phyloP scores from a whole-genome alignment of 2,888 invertebrate genomes.

The Hypomecis atomaria region DNA sequence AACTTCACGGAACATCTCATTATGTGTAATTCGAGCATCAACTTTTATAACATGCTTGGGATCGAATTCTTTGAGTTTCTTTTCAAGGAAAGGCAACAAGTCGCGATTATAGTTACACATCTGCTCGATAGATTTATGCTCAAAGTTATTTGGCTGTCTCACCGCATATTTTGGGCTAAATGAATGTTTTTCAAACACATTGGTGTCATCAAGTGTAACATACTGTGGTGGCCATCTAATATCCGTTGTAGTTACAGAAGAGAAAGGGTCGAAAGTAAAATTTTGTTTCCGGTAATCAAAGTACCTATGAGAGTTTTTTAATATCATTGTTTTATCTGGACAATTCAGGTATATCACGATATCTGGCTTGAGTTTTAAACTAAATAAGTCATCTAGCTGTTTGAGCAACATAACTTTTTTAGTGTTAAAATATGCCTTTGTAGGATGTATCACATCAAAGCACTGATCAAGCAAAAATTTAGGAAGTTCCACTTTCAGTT shows the following conservation, averaged over 20 bases:
- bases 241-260: conserved; percentile 47
- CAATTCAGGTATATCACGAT: conserved; percentile 84
- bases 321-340: conserved; percentile 80
- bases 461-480: conserved; percentile 67
- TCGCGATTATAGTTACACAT: conserved; percentile 78
- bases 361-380: conserved; percentile 68
- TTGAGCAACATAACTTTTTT: conserved; percentile 58
- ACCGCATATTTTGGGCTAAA: conserved; percentile 77
- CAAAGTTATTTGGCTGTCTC: conserved; percentile 75
- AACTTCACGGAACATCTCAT: conserved; percentile 79
- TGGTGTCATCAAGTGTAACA: conserved; percentile 56
- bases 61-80: conserved; percentile 78
- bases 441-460: conserved; percentile 51
- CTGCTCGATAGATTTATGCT: conserved; percentile 71
- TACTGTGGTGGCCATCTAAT: conserved; percentile 68
- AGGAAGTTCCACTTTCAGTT: conserved; percentile 61
- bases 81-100: conserved; percentile 76
- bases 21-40: conserved; percentile 80
- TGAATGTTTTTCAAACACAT: conserved; percentile 51
- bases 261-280: conserved; percentile 53
- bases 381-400: conserved; percentile 65
- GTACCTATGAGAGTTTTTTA: conserved; percentile 65
- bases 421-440: conserved; percentile 54
- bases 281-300: conserved; percentile 60
- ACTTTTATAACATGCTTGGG: conserved; percentile 84